These are phyloP conservation scores for Scaptomyza pallida DNA, from an alignment of 1,140 invertebrate species.

Conservation along the genomic window DNA sequence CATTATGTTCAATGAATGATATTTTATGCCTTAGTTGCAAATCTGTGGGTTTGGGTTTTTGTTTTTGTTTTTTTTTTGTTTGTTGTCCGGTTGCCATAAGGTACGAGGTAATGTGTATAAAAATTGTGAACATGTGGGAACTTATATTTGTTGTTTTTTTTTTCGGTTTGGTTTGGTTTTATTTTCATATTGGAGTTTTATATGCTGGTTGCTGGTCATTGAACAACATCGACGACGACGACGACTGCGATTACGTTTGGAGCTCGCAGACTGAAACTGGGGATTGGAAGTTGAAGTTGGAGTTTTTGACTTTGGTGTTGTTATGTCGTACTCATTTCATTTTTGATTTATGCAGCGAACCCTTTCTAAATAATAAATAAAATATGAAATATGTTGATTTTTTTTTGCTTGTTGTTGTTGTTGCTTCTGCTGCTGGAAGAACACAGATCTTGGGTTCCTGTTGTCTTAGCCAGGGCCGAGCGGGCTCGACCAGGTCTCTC, in stretches of 20 bases:
- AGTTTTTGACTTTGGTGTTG: conserved; percentile 70
- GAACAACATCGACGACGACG: conserved; percentile 64
- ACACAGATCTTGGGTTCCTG: conserved; percentile 33
- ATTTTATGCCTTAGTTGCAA: conserved; percentile 74
- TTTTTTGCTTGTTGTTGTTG: conserved; percentile 31
- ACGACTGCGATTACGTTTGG: conserved; percentile 49
- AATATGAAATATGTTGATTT: conserved; percentile 80
- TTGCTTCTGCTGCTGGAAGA: conserved; percentile 21
- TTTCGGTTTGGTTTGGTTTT: conserved; percentile 48
- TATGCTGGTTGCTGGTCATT: conserved; percentile 57
- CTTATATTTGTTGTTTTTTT: conserved; percentile 65
- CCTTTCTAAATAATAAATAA: conserved; percentile 83
- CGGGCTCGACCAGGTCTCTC: not conserved
- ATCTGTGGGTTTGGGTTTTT: conserved; percentile 67
- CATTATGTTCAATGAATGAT: conserved; percentile 78
- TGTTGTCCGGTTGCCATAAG: conserved; percentile 43
- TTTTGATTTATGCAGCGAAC: conserved; percentile 80
- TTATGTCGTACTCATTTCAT: conserved; percentile 81
- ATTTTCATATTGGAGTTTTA: conserved; percentile 48
- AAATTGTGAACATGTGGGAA: conserved; percentile 82
- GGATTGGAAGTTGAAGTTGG: conserved; percentile 15
- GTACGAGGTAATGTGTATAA: conserved; percentile 67
- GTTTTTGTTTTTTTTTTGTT: conserved; percentile 41
- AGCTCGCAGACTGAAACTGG: not conserved
- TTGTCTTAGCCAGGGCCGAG: not conserved